Evolutionary conservation across 2,888 invertebrate species (phyloP), one percentile per base, ranked within the genome.

Genomic region (Mythimna ferrago): DNA sequence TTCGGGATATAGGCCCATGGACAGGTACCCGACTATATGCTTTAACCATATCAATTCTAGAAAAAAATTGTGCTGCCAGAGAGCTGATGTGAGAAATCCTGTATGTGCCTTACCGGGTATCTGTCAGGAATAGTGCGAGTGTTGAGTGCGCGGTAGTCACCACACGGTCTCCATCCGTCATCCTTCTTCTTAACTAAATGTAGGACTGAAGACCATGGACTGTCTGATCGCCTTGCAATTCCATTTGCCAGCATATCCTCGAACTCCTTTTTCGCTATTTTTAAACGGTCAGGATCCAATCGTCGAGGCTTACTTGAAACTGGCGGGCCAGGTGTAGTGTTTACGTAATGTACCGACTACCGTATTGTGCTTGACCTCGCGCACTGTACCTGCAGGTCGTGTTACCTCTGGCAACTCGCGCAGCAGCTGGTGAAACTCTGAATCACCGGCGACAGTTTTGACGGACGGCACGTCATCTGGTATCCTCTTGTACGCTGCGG

Each of bases 401-500:
- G 53, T 53, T 7, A 53, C 53, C n/a, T 53, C 53, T n/a, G n/a
- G 53, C 0, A n/a, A 53, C 35, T 64, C 64, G 53, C 64, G 64
- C 16, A 64, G 44, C 32, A 64, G n/a, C n/a, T 35, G 32, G 64
- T 64, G 64, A 53, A 53, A 64, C 32, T 51, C 51, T n/a, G 64
- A 64, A 2, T 64, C 35, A n/a, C 53, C 64, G n/a, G 64, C 32
- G 10, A 64, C 51, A 64, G 64, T 53, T 21, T 64, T 64, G 64
- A 64, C 64, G 11, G 53, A 64, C 21, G 53, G 53, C 38, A 64
- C 35, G 38, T 64, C 64, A 53, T 51, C n/a, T n/a, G n/a, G n/a
- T n/a, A n/a, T n/a, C n/a, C n/a, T n/a, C n/a, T n/a, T n/a, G n/a
- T n/a, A n/a, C n/a, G n/a, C n/a, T n/a, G n/a, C n/a, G n/a, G n/a